Base-by-base conservation (phyloP, 2,888 invertebrate genomes). In the Nasonia oneida region DNA sequence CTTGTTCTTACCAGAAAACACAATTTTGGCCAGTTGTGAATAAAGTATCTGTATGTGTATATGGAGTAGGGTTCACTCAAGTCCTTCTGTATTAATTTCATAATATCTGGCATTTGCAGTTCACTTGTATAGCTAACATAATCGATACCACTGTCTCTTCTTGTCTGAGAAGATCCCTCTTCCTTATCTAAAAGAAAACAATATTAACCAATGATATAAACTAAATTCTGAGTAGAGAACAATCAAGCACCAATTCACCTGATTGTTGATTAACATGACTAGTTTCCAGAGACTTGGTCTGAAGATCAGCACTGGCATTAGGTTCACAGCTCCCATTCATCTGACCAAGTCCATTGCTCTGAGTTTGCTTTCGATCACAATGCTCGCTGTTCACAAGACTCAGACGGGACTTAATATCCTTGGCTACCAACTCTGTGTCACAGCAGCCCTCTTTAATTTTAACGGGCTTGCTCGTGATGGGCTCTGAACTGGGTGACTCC, bases 1-100 rank as follows among this genome's bases (percentile, higher is more conserved):
- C 4, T 61, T 61, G 8, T 5, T 94, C 96, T 95, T 94, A 97
- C 97, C 95, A 99, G 95, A 94, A 98, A 99, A 94, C 99, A 99
- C 89, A 99, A 95, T 94, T 99, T 98, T 93, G 99, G 99, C 99
- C 99, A 99, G 94, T 99, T 99, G 94, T 99, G 99, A 94, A 99
- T 99, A 95, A 99, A 99, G 95, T 99, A 99, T 94, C 99, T 96
- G 95, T 99, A 99, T 50, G 99, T 99, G 94, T 99, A 99, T 95
- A 99, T 99, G 89, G 99, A 99, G 95, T 99, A 99, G 64, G 99
- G 99, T 95, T 99, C 99, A 87, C 99, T 99, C 90, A 99, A 95
- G 95, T 99, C 99, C 94, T 98, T 99, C 93, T 99, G 99, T 93
- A 99, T 99, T 92, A 99, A 96, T 94, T 97, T 96, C 98, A 99